Evolutionary conservation across 2,888 invertebrate species (phyloP).

Genomic region (Ophion ventricosus): DNA sequence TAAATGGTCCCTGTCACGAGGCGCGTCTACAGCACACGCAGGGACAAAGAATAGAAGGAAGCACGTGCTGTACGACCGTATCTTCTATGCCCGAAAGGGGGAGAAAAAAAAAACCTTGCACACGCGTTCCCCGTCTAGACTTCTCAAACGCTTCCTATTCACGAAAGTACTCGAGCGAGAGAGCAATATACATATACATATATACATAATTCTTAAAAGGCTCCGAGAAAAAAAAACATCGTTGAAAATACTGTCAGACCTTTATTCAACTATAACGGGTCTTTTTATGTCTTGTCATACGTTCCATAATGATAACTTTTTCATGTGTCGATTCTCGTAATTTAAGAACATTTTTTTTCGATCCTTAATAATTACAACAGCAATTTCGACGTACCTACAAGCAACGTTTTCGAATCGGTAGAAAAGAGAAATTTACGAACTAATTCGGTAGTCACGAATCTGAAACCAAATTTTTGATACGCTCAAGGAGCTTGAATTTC

Average conservation of each 20-base stretch:
- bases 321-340: background rate
- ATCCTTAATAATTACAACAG: background rate
- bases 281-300: constrained; percentile 1
- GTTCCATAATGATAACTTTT: constrained; percentile 4
- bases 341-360: background rate
- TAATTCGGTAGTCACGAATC: too few species aligned
- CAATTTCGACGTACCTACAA: too few species aligned
- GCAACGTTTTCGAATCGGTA: too few species aligned
- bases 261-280: background rate
- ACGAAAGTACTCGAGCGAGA: constrained; percentile 25
- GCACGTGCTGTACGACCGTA: constrained; percentile 47
- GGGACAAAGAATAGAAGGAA: constrained; percentile 55
- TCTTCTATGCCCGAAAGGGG: constrained; percentile 17
- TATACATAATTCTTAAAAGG: constrained; percentile 6
- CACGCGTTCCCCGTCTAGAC: constrained; percentile 54
- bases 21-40: constrained; percentile 20
- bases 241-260: constrained; percentile 18
- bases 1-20: constrained; percentile 67
- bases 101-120: constrained; percentile 38
- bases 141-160: constrained; percentile 50
- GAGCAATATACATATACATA: constrained; percentile 5
- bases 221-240: background rate
- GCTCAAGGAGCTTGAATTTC: background rate
- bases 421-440: too few species aligned
- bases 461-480: background rate